phyloP scores from a whole-genome alignment of 2,888 invertebrate genomes.

The Cephus runcator region DNA sequence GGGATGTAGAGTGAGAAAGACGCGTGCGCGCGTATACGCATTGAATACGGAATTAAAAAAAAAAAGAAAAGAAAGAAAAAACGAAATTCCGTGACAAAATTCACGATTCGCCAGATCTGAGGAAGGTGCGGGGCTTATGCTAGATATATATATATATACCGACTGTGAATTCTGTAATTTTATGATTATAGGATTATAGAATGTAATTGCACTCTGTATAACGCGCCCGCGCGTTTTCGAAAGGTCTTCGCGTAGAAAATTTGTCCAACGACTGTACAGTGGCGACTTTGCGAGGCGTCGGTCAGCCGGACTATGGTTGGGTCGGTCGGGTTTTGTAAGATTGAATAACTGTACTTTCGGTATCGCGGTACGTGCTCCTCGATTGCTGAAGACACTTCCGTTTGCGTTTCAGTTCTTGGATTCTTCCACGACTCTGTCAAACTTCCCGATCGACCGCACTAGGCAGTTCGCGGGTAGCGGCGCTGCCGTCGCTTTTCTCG shows the following conservation, averaged over 20 bases:
- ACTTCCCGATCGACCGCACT: background rate
- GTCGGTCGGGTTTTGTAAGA: background rate
- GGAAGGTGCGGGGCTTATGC: background rate
- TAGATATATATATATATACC: background rate
- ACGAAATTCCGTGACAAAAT: background rate
- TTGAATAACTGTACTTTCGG: background rate
- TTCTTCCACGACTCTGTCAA: background rate
- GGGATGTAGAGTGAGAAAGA: background rate
- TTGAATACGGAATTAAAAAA: background rate
- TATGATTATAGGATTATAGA: constrained; percentile 1
- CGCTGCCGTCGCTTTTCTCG: background rate
- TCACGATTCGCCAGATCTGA: background rate
- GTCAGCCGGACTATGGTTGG: background rate
- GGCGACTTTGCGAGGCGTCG: background rate
- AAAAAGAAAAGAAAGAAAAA: background rate
- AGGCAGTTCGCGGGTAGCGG: background rate
- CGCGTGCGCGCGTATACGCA: background rate
- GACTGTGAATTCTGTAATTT: constrained; percentile 6
- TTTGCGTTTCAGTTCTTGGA: background rate
- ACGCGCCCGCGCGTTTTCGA: background rate
- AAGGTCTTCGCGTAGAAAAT: background rate
- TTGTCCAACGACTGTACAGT: background rate
- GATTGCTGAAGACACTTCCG: background rate
- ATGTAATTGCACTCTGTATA: background rate
- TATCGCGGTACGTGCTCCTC: background rate